Percentiles rank a stretch among this genome's conserved stretches.
phyloP scores from a whole-genome alignment of 2,888 invertebrate species.

The Mythimna vitellina region DNA sequence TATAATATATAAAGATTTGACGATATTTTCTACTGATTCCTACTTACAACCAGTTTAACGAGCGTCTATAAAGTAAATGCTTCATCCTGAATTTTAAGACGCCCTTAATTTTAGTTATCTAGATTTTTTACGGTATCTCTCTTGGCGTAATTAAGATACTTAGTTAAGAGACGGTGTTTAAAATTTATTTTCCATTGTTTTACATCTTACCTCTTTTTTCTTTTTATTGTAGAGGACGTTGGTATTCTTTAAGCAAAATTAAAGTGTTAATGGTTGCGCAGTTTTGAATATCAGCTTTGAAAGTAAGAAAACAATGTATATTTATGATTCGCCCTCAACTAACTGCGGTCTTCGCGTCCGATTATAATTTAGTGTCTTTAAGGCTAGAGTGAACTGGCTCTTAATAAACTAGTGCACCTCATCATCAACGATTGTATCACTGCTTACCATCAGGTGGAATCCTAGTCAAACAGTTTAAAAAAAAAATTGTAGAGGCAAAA shows the following conservation, averaged over 20 bases:
- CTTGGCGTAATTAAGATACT: conserved; percentile 52
- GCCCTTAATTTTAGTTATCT: conserved; percentile 55
- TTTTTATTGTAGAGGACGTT: background rate
- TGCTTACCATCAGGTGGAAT: too few relatives aligned
- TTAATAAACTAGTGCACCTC: too few relatives aligned
- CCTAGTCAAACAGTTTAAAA: too few relatives aligned
- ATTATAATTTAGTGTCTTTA: too few relatives aligned
- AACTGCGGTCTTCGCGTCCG: too few relatives aligned
- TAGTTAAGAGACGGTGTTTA: conserved; percentile 49
- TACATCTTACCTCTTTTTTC: conserved; percentile 14
- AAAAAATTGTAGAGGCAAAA: too few relatives aligned
- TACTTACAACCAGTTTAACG: conserved; percentile 36
- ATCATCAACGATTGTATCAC: too few relatives aligned
- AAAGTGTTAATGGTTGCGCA: too few relatives aligned
- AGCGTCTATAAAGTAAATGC: conserved; percentile 50
- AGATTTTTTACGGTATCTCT: conserved; percentile 59
- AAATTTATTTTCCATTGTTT: conserved; percentile 44
- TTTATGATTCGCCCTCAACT: too few relatives aligned
- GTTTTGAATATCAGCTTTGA: too few relatives aligned
- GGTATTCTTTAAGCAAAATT: background rate
- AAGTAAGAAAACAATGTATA: too few relatives aligned
- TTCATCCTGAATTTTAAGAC: conserved; percentile 46
- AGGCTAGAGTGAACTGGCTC: too few relatives aligned
- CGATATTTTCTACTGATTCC: background rate
- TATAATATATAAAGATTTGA: background rate